Base-by-base conservation (phyloP, 2,113 vertebrate species). In the Phrynocephalus versicolor region DNA sequence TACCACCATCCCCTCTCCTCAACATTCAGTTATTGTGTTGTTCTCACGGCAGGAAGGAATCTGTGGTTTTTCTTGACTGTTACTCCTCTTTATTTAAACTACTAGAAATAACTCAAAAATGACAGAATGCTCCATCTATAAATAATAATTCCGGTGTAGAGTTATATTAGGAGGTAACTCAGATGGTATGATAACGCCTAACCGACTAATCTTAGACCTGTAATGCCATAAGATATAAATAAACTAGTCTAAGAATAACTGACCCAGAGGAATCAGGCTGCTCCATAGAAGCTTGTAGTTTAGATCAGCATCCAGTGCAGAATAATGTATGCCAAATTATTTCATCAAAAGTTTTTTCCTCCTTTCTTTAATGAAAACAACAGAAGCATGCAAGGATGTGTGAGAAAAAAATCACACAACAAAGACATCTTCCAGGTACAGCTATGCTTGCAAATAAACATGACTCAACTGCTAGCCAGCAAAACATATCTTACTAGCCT, bases 161-260 rank as follows among this genome's bases (percentile, higher is more conserved):
- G 97, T 97, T 99, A 97, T 97, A 99, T 98, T 97, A 97, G 96
- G 97, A 97, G 96, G 96, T 96, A 96, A 97, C 96, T 96, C 94
- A 98, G 97, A 98, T 97, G 97, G 97, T 96, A 98, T 96, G 98
- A 99, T 98, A 99, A 98, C 95, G 96, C 97, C 97, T 97, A 98
- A 95, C 97, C 94, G 94, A 96, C 98, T 99, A 99, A 99, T 99
- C 98, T 99, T 98, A 99, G 98, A 97, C 96, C 96, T 95, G 97
- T 97, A 93, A 98, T 98, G 97, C 98, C 97, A 97, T 97, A 97
- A 98, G 97, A 97, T 97, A 96, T 97, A 98, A 99, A 99, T 99
- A 99, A 85, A 97, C 97, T 91, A 94, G 93, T 94, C 98, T 98
- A 99, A 99, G 98, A 99, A 99, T 99, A 99, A 98, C 97, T 98